Conservation (phyloP, 2,797 vertebrate genomes). For the Tokudaia muenninki region DNA sequence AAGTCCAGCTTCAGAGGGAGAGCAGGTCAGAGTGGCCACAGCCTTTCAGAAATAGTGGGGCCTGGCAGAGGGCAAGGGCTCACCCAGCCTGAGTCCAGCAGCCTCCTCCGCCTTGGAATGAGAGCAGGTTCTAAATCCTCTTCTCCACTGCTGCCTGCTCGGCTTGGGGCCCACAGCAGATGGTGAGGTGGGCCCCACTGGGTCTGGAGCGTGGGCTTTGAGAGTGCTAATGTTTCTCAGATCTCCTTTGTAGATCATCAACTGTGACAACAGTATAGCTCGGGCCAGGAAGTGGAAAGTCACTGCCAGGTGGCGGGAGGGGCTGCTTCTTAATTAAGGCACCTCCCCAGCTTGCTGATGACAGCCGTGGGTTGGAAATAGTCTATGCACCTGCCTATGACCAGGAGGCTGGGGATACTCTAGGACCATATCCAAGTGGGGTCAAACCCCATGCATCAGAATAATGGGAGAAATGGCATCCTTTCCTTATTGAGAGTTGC, state of each 20-base stretch:
- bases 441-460: background rate
- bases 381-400: constrained; percentile 43
- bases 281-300: constrained; percentile 71
- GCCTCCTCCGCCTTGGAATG: background rate
- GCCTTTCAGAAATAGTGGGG: constrained; percentile 27
- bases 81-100: rapidly evolving
- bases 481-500: background rate
- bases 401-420: background rate
- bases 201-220: constrained; percentile 69
- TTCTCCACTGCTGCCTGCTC: background rate
- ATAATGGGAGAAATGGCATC: background rate
- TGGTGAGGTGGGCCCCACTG: constrained; percentile 36
- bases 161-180: background rate
- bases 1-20: background rate
- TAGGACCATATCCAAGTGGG: background rate
- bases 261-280: constrained; percentile 70
- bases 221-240: constrained; percentile 76
- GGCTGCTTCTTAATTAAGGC: constrained; percentile 77
- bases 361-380: constrained; percentile 69
- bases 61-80: constrained; percentile 28
- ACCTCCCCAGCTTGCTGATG: constrained; percentile 39
- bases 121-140: background rate
- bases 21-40: background rate
- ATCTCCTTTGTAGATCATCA: constrained; percentile 54
- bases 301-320: constrained; percentile 57